Conservation (phyloP, 2,888 invertebrate genomes). For the Leptinotarsa tumamoca region DNA sequence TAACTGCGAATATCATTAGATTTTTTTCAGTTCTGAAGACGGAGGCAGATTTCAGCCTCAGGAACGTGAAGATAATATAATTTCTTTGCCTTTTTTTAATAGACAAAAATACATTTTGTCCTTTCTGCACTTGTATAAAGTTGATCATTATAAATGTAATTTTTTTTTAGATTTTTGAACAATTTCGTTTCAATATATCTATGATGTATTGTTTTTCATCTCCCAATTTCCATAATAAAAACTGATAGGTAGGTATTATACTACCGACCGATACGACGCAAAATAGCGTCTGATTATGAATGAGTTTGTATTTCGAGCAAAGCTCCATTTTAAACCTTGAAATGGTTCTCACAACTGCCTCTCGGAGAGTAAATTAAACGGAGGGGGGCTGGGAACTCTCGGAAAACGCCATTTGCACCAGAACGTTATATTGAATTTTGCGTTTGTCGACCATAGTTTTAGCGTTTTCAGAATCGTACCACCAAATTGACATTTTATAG, state of each 20-base stretch:
- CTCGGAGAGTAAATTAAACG: conserved; percentile 35
- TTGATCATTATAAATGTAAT: no score
- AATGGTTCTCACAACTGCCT: conserved; percentile 44
- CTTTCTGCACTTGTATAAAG: no score
- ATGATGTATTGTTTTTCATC: not conserved
- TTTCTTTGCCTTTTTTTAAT: no score
- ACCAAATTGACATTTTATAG: no score
- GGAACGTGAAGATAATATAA: no score
- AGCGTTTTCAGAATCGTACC: no score
- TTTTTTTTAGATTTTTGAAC: no score
- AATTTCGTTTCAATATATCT: not conserved
- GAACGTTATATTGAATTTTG: not conserved
- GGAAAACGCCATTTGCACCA: conserved; percentile 38
- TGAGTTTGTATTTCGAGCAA: conserved; percentile 38
- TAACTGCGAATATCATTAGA: no score
- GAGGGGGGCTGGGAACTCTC: conserved; percentile 30
- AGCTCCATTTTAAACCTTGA: conserved; percentile 39
- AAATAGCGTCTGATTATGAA: conserved; percentile 37
- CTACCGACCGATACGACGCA: conserved; percentile 1
- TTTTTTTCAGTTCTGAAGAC: no score
- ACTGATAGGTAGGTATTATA: not conserved
- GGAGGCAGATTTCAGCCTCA: no score
- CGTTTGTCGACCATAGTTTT: no score
- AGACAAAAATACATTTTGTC: no score
- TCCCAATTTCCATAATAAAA: not conserved